Base-by-base conservation (phyloP, 2,113 vertebrate genomes). In the Craseonycteris thonglongyai region DNA sequence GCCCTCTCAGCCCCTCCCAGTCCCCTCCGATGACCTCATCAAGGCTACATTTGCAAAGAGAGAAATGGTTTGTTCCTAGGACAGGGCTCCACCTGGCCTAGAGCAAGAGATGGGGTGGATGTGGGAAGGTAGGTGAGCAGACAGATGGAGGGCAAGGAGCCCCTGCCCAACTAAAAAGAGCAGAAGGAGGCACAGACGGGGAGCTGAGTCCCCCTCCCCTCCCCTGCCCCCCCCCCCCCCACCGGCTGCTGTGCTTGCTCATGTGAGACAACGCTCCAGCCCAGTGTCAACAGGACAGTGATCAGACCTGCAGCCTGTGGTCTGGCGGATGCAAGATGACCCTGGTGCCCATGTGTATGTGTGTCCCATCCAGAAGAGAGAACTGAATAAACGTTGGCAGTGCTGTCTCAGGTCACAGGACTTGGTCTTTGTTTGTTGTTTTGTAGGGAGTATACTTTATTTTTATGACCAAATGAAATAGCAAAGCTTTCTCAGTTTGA, bases 261-360 rank as follows among this genome's bases (percentile, higher is more conserved):
- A 24, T 2, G 3, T n/a, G 49, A 51, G 45, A n/a, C 0, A 9
- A 13, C 4, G 7, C 42, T 30, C 2, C 5, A 2, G 1, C 38
- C 35, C 11, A 38, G 54, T 7, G 3, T 0, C 1, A 11, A 54
- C 33, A 22, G 33, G 45, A 33, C 74, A 24, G 47, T 24, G 14
- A 28, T 0, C 0, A 51, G 28, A 7, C 33, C 7, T 45, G 40
- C 1, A 0, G 16, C 51, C 49, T 1, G 2, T 24, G 15, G 13
- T 9, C 63, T 38, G 8, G 56, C 1, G 2, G 7, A 0, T 24
- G 6, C 4, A 12, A 28, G 75, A 19, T 2, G 61, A 28, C 0
- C 0, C 7, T 22, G 2, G 26, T 6, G 30, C 2, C 8, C 15
- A 24, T 33, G 30, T 8, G 16, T 8, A 0, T 2, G 28, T 38